These are phyloP conservation scores for Paragorgia papillata DNA, from an alignment of 92 coral and sea anemone species.

Conservation along the genomic window DNA sequence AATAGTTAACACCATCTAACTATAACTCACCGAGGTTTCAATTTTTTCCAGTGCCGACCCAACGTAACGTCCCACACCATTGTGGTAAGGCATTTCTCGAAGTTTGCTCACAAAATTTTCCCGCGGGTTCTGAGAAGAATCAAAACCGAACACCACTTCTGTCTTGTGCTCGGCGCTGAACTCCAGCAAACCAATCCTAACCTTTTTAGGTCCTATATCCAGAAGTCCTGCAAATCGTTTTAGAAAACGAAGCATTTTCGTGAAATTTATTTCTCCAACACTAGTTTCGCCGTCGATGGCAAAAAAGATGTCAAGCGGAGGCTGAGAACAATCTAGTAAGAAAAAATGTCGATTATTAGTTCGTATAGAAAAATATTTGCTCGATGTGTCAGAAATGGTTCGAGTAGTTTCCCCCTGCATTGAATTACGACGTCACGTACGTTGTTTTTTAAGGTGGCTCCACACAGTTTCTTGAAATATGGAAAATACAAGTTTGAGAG, in stretches of 20 bases:
- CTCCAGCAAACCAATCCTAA: conserved; percentile 18
- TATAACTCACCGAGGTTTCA: conserved; percentile 11
- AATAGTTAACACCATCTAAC: too few relatives aligned
- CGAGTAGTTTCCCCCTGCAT: too few relatives aligned
- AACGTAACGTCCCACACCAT: not conserved
- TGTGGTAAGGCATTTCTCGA: not conserved
- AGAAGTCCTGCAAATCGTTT: not conserved
- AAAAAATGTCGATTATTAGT: not conserved
- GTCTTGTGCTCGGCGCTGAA: conserved; percentile 13
- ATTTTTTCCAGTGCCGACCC: conserved; percentile 11
- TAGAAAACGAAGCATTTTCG: not conserved
- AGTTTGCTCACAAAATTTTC: conserved; percentile 2
- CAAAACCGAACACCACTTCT: not conserved
- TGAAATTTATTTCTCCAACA: conserved; percentile 5
- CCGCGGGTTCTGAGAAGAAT: conserved; percentile 3
- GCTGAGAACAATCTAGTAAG: not conserved
- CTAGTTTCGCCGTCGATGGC: conserved; percentile 21
- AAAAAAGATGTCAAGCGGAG: conserved; percentile 6
- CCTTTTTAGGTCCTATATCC: conserved; percentile 11
- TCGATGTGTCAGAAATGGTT: too few relatives aligned
- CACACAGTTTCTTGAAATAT: too few relatives aligned
- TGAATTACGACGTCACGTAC: too few relatives aligned
- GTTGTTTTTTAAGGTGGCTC: too few relatives aligned
- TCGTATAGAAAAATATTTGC: too few relatives aligned
- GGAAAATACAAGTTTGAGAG: too few relatives aligned